Evolutionary conservation across 2,888 invertebrate genomes (phyloP).

Genomic region (Arctia plantaginis): DNA sequence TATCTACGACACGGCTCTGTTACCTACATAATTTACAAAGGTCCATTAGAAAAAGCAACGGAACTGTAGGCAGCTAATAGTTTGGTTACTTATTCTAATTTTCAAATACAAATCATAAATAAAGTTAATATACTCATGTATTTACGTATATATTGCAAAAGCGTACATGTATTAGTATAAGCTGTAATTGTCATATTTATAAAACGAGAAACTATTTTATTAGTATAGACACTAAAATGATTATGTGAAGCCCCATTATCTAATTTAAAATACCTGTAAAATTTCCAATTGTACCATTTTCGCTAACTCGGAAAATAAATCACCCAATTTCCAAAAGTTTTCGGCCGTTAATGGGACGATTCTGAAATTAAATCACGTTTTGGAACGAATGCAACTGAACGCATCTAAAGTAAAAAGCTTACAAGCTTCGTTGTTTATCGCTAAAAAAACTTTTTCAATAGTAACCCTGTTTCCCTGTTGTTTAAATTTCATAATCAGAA

Average conservation of each 20-base stretch:
- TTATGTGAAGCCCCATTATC: constrained; percentile 72
- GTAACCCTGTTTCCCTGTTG: constrained; percentile 40
- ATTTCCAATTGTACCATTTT: constrained; percentile 84
- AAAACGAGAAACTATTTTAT: constrained; percentile 48
- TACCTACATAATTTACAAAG: constrained; percentile 56
- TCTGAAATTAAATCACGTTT: constrained; percentile 83
- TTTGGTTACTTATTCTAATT: constrained; percentile 31
- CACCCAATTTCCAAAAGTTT: constrained; percentile 78
- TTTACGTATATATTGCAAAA: constrained; percentile 58
- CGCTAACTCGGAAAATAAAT: constrained; percentile 73
- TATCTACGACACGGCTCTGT: constrained; percentile 55
- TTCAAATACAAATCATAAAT: constrained; percentile 31
- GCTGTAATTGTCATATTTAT: constrained; percentile 47
- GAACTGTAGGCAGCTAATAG: constrained; percentile 39
- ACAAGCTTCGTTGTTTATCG: constrained; percentile 46
- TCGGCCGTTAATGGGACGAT: constrained; percentile 75
- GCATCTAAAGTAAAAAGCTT: constrained; percentile 55
- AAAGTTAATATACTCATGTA: constrained; percentile 47
- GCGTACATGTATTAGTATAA: constrained; percentile 54
- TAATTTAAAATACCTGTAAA: constrained; percentile 78
- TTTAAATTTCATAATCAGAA: constrained; percentile 24
- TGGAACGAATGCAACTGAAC: constrained; percentile 66
- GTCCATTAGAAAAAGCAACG: constrained; percentile 62
- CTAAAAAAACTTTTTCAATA: constrained; percentile 42
- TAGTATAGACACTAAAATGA: constrained; percentile 52